Base-by-base conservation (phyloP, 2,113 vertebrate species). In the Egretta garzetta region DNA sequence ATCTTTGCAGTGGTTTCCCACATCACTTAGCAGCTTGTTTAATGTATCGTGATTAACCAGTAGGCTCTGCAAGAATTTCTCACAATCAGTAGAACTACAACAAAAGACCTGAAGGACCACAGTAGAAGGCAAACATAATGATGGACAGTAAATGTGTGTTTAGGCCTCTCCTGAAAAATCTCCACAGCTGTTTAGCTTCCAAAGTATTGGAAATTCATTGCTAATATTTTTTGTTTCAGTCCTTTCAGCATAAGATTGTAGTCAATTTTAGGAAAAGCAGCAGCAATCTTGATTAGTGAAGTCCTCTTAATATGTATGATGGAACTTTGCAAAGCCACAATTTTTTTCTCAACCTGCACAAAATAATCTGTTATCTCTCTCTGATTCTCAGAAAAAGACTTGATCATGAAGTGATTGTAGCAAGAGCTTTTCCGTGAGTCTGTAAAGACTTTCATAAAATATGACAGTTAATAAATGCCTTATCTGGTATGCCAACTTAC, bases 1-100 rank as follows among this genome's bases (percentile, higher is more conserved):
- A 45, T 87, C 96, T 95, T 80, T 94, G 89, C 91, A 41, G 53
- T 92, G 75, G 66, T 86, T 96, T 94, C 88, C 79, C 80, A 83
- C 75, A 82, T 68, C 89, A 62, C 80, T 95, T 94, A 90, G 55
- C 70, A 94, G 73, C 81, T 89, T 77, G 50, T 90, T 96, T 90
- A 87, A 77, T 4, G 5, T 47, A 41, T 37, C 55, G 11, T 32
- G 83, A 85, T 89, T 74, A 77, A 91, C 86, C 60, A 73, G 32
- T 22, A 55, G 82, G 70, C 62, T 85, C 76, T 72, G 76, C 71
- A 95, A 73, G 91, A 80, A 33, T 93, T 86, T 91, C 93, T 74
- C 60, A 50, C 71, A 49, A 45, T 58, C 71, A 30, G 59, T 63
- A 66, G 70, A 77, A 86, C 49, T 53, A n/a, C 30, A 45, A 43